Evolutionary conservation across 2,888 invertebrate genomes (phyloP).

Genomic region (Diaphora mendica): DNA sequence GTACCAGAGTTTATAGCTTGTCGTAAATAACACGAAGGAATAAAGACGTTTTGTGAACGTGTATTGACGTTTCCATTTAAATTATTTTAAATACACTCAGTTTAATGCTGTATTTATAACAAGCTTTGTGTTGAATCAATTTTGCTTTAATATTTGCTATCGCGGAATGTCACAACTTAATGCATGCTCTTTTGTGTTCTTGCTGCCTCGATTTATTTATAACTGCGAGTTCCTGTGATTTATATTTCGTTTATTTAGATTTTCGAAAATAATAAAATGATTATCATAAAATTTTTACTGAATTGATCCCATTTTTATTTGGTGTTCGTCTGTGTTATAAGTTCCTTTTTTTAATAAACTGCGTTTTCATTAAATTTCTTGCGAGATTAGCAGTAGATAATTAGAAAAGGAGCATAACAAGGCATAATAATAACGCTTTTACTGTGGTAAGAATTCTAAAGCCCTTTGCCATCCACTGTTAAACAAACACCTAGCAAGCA

Average conservation of each 20-base stretch:
- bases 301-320: no score
- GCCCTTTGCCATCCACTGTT: no score
- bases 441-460: no score
- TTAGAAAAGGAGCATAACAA: no score
- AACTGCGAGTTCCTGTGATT: conserved; percentile 26
- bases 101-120: conserved; percentile 72
- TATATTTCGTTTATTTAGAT: conserved; percentile 38
- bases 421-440: no score
- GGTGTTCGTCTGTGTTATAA: no score
- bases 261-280: no score
- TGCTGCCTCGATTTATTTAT: conserved; percentile 34
- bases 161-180: conserved; percentile 52
- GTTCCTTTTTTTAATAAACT: no score
- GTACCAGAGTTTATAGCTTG: conserved; percentile 75
- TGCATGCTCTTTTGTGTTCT: conserved; percentile 39
- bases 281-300: no score
- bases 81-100: conserved; percentile 76
- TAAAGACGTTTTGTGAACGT: conserved; percentile 82
- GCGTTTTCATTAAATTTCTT: no score
- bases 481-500: no score
- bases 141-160: conserved; percentile 63
- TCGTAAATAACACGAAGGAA: conserved; percentile 77
- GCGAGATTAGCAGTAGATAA: no score
- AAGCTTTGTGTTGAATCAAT: conserved; percentile 77
- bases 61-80: conserved; percentile 78